These are phyloP conservation scores for Megaustenia siamemsis DNA, from an alignment of 2,888 invertebrate genomes.

Conservation along the genomic window DNA sequence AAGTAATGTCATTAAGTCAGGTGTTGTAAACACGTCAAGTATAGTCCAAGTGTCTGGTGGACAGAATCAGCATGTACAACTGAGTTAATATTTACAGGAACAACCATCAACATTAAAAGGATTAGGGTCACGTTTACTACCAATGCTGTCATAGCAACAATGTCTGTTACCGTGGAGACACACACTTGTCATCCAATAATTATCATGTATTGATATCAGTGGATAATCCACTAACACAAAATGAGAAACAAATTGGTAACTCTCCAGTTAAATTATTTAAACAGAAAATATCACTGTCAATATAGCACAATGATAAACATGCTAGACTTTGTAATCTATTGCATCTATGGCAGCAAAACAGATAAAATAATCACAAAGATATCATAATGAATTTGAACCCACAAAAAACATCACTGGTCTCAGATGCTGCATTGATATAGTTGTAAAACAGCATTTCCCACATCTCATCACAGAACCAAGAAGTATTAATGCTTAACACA, in stretches of 20 bases:
- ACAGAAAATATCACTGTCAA: neutral
- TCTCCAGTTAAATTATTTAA: neutral
- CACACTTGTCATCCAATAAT: neutral
- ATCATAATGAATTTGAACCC: neutral
- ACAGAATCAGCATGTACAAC: slow-evolving; percentile 6
- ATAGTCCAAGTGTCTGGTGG: too few relatives aligned
- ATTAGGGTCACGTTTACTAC: neutral
- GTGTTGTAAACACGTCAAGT: too few relatives aligned
- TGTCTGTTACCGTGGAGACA: neutral
- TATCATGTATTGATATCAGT: neutral
- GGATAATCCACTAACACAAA: slow-evolving; percentile 6
- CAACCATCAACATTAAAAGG: slow-evolving; percentile 21
- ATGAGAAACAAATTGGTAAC: neutral
- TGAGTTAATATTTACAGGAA: slow-evolving; percentile 2
- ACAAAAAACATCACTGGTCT: slow-evolving; percentile 9
- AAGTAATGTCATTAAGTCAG: too few relatives aligned
- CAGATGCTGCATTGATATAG: neutral
- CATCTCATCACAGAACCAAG: slow-evolving; percentile 14
- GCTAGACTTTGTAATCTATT: neutral
- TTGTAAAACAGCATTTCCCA: neutral
- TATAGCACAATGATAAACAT: neutral
- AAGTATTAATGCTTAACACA: slow-evolving; percentile 4
- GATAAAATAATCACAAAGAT: neutral
- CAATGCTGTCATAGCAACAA: neutral
- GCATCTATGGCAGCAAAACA: neutral